Evolutionary conservation across 2,797 vertebrate species (phyloP).

Genomic region (Cuculus canorus): DNA sequence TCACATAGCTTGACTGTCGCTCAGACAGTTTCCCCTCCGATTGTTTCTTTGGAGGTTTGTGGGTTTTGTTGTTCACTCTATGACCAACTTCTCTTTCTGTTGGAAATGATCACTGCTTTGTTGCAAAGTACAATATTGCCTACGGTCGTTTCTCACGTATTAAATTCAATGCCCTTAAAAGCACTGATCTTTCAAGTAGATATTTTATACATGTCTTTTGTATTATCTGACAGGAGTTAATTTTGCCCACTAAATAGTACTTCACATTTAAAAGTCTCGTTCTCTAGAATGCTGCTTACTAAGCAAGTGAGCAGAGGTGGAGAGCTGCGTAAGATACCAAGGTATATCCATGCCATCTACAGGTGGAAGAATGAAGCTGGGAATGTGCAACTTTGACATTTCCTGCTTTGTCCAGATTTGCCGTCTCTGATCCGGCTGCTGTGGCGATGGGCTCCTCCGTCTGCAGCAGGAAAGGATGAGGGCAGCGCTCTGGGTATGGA

Average conservation of each 20-base stretch:
- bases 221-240: neutral
- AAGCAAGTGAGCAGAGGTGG: neutral
- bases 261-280: neutral
- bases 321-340: constrained; percentile 18
- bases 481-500: neutral
- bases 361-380: constrained; percentile 42
- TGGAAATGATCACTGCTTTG: neutral
- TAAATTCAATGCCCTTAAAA: neutral
- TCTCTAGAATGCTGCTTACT: neutral
- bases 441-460: neutral
- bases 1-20: neutral
- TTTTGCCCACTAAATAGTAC: neutral
- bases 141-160: neutral
- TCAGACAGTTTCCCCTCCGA: neutral
- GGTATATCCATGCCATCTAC: constrained; percentile 54
- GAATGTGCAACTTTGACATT: neutral
- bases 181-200: neutral
- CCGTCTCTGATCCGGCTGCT: accelerated
- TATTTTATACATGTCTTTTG: neutral
- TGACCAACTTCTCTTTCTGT: neutral
- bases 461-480: neutral
- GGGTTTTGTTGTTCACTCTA: neutral
- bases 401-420: accelerated
- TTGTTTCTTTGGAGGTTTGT: neutral
- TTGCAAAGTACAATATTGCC: neutral